phyloP scores from a whole-genome alignment of 2,797 vertebrate genomes.

The Enteromius anoplus region DNA sequence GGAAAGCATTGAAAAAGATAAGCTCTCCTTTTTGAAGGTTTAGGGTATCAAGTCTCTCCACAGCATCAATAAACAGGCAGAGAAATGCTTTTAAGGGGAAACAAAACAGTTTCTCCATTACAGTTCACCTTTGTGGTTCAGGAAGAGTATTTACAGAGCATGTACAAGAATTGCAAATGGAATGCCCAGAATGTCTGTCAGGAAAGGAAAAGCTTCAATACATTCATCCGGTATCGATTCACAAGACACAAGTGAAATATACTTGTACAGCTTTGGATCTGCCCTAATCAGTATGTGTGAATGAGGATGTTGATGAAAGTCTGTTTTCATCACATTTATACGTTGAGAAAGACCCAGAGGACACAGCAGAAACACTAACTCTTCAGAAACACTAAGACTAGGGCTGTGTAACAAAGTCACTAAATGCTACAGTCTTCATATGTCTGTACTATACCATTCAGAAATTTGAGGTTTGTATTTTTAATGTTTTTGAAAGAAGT shows the following conservation, averaged over 20 bases:
- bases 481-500: neutral
- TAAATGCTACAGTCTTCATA: neutral
- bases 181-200: slow-evolving; percentile 23
- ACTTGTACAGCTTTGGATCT: slow-evolving; percentile 32
- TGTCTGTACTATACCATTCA: neutral
- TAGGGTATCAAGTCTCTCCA: slow-evolving; percentile 30
- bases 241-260: slow-evolving; percentile 13
- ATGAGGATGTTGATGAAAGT: slow-evolving; percentile 15
- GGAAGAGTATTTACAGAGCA: slow-evolving; percentile 36
- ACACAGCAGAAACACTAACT: neutral
- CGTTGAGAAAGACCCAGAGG: neutral
- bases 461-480: neutral
- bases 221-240: slow-evolving; percentile 16
- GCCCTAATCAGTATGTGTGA: slow-evolving; percentile 26
- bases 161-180: slow-evolving; percentile 27
- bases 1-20: neutral
- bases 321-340: slow-evolving; percentile 25
- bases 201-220: neutral
- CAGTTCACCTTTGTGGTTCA: slow-evolving; percentile 51
- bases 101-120: slow-evolving; percentile 46
- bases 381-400: slow-evolving; percentile 5
- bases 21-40: slow-evolving; percentile 21
- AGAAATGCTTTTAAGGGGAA: slow-evolving; percentile 51
- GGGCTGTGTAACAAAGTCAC: neutral
- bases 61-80: slow-evolving; percentile 35